Base-by-base conservation (phyloP, 2,797 vertebrate species). In the Nyctalus aviator region DNA sequence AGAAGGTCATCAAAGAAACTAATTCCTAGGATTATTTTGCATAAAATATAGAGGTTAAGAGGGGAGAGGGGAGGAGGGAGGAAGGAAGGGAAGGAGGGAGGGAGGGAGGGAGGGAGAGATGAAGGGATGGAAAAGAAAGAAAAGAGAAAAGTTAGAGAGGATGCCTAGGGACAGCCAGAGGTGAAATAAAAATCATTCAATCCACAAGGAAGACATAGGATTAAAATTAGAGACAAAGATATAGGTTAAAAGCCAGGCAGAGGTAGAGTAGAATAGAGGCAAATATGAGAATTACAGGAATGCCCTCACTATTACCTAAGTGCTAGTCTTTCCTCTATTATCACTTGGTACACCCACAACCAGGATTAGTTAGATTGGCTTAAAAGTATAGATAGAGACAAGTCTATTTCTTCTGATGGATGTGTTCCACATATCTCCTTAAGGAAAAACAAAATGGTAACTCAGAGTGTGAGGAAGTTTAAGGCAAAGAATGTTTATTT, bases 201-300 rank as follows among this genome's bases (percentile, higher is more conserved):
- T 50, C 17, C 13, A 48, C 10, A 78, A 30, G 18, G 3, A 7
- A 87, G 13, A 17, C 9, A 71, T 20, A 25, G 27, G 30, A 9
- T 79, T 94, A 87, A 89, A 85, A 84, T 76, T 53, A n/a, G 12
- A 76, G 17, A 68, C 3, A 90, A 83, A 69, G 21, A 14, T 55
- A 48, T n/a, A 55, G 27, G n/a, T 76, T 83, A 92, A 92, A 73
- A 93, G 35, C 4, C 59, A 84, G 25, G 12, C 9, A 84, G 79
- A 84, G 18, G 12, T 20, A 68, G 35, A 83, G 1, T 68, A 0
- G 41, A 88, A 84, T 23, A 48, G 30, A 11, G 3, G 12, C 10
- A 90, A 41, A 84, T 57, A 14, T 48, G 20, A 35, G 12, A 87
- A 84, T 76, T 71, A 81, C n/a, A 30, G 23, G 11, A 27, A 46